Conservation (phyloP, 2,888 invertebrate genomes). For the Ormyrus pomaceus region DNA sequence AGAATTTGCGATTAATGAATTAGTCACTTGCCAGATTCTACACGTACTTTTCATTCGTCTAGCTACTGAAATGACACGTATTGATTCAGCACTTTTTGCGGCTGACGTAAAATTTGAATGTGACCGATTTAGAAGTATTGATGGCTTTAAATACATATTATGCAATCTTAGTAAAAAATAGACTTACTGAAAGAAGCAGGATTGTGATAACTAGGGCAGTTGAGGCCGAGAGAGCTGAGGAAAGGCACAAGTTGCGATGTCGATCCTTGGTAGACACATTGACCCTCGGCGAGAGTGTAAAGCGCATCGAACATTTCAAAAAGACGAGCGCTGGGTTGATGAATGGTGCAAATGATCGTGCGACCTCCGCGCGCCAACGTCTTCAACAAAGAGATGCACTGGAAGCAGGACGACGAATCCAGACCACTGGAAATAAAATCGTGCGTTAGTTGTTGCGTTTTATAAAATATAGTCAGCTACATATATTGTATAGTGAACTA, state of each 20-base stretch:
- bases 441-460: not conserved
- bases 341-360: slow-evolving; percentile 96
- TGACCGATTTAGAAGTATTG: too few species aligned
- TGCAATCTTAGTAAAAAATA: not conserved
- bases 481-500: not conserved
- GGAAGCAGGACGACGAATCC: slow-evolving; percentile 96
- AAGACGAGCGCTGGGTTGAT: slow-evolving; percentile 96
- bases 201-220: slow-evolving; percentile 97
- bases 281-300: slow-evolving; percentile 94
- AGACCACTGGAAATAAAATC: slow-evolving; percentile 82
- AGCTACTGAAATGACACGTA: too few species aligned
- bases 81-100: too few species aligned
- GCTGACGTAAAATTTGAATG: too few species aligned
- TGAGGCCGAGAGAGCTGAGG: slow-evolving; percentile 86
- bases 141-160: too few species aligned
- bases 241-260: slow-evolving; percentile 90
- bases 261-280: slow-evolving; percentile 95
- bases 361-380: slow-evolving; percentile 92
- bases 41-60: too few species aligned
- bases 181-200: slow-evolving; percentile 91
- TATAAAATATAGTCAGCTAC: not conserved
- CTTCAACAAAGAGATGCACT: slow-evolving; percentile 93
- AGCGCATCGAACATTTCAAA: slow-evolving; percentile 98
- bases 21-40: not conserved
- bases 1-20: not conserved